These are phyloP conservation scores for Myopa testacea DNA, from an alignment of 2,888 invertebrate genomes.

Conservation along the genomic window DNA sequence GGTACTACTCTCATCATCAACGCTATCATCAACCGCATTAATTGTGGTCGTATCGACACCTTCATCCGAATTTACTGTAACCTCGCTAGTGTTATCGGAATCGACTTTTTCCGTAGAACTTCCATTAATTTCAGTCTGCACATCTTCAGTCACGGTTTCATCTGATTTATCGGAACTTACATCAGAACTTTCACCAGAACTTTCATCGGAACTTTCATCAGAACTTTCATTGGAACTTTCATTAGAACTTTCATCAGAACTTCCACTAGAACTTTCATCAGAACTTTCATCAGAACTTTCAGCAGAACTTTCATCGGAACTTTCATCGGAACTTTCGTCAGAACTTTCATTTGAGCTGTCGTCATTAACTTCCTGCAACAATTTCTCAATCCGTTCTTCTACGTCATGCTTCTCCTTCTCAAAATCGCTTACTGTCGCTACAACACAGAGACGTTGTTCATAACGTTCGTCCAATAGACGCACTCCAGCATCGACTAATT, in stretches of 20 bases:
- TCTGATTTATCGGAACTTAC: too few species aligned
- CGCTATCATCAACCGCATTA: too few species aligned
- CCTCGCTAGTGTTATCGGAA: too few species aligned
- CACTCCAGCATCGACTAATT: neutral
- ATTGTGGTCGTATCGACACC: too few species aligned
- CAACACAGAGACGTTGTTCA: slow-evolving; percentile 18
- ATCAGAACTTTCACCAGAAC: neutral
- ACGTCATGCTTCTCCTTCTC: neutral
- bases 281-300: neutral
- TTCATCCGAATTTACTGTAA: too few species aligned
- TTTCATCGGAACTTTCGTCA: neutral
- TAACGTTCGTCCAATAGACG: neutral
- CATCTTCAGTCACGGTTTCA: too few species aligned
- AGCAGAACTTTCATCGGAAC: neutral
- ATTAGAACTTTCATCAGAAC: neutral
- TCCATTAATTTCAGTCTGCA: too few species aligned
- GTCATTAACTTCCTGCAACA: neutral
- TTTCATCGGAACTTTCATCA: neutral
- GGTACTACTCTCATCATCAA: too few species aligned
- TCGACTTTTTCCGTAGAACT: too few species aligned
- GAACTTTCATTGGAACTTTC: neutral
- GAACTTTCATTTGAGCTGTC: neutral
- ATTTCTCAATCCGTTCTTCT: neutral
- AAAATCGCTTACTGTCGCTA: slow-evolving; percentile 14
- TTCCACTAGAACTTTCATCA: neutral